phyloP scores from a whole-genome alignment of 2,113 vertebrate species.

The Corythoichthys intestinalis region DNA sequence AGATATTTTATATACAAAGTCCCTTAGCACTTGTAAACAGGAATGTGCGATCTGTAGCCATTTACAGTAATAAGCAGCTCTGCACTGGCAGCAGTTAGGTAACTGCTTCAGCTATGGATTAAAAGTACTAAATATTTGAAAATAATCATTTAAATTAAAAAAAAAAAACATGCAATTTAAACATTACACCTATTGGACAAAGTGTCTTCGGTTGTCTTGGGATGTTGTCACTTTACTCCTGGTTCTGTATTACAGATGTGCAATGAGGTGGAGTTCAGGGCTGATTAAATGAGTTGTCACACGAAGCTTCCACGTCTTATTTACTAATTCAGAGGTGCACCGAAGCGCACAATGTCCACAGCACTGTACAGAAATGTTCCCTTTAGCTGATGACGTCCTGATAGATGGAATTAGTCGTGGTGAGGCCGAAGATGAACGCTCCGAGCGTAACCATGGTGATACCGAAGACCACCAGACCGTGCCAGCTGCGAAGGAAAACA shows the following conservation, averaged over 20 bases:
- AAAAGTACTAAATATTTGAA: conserved; percentile 6
- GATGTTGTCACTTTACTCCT: conserved; percentile 2
- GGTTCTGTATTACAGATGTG: conserved; percentile 5
- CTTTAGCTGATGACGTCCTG: conserved; percentile 53
- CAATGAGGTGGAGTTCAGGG: conserved; percentile 7
- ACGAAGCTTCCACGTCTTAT: conserved; percentile 21
- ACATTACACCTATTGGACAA: conserved; percentile 12
- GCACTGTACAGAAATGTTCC: not conserved
- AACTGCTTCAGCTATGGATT: conserved; percentile 7
- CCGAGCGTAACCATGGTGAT: conserved; percentile 65
- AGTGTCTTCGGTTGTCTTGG: conserved; percentile 25
- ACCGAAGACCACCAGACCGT: conserved; percentile 76
- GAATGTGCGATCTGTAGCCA: not conserved
- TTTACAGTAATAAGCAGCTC: not conserved
- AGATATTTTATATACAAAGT: conserved; percentile 21
- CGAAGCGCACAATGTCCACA: not conserved
- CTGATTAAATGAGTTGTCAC: conserved; percentile 17
- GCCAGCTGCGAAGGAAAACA: conserved; percentile 77
- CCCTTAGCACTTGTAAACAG: conserved; percentile 26
- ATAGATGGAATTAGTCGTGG: conserved; percentile 69
- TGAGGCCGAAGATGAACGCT: conserved; percentile 72
- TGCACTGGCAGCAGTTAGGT: not conserved
- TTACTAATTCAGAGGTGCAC: conserved; percentile 9
- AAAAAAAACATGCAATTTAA: conserved; percentile 34
- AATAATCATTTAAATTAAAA: not conserved